phyloP scores from a whole-genome alignment of 2,113 vertebrate genomes.

The Atractosteus spatula region DNA sequence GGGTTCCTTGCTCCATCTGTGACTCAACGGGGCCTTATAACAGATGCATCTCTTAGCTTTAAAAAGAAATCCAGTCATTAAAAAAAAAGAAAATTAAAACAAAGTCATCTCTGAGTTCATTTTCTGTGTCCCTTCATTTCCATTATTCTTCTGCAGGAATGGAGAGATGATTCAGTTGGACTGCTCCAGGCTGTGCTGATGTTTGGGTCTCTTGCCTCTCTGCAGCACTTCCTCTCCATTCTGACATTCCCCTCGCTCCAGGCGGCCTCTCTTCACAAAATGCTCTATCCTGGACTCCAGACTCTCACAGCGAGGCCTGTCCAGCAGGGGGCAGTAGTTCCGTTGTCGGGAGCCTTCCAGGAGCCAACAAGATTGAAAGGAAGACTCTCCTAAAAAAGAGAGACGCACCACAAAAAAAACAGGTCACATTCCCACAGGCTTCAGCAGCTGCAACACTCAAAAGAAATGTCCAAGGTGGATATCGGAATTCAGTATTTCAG shows the following conservation, averaged over 20 bases:
- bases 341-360: constrained; percentile 80
- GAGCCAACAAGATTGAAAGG: constrained; percentile 58
- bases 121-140: no score
- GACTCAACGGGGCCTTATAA: no score
- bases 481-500: no score
- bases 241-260: constrained; percentile 64
- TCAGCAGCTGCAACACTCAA: no score
- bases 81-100: no score
- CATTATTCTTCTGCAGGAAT: no score
- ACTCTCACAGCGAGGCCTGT: constrained; percentile 82
- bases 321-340: constrained; percentile 79
- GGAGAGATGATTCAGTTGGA: neutral
- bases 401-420: neutral
- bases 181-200: constrained; percentile 28
- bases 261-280: constrained; percentile 80
- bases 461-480: no score
- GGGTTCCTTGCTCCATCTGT: no score
- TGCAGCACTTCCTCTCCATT: constrained; percentile 46
- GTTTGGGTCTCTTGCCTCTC: constrained; percentile 47
- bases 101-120: no score
- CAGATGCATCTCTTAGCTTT: no score
- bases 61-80: no score
- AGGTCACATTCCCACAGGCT: neutral
- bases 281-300: constrained; percentile 85
- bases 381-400: constrained; percentile 39